Percentiles rank a stretch among this genome's conserved stretches.
Conservation (phyloP, 2,888 invertebrate species). For the Drosophila prolongata region DNA sequence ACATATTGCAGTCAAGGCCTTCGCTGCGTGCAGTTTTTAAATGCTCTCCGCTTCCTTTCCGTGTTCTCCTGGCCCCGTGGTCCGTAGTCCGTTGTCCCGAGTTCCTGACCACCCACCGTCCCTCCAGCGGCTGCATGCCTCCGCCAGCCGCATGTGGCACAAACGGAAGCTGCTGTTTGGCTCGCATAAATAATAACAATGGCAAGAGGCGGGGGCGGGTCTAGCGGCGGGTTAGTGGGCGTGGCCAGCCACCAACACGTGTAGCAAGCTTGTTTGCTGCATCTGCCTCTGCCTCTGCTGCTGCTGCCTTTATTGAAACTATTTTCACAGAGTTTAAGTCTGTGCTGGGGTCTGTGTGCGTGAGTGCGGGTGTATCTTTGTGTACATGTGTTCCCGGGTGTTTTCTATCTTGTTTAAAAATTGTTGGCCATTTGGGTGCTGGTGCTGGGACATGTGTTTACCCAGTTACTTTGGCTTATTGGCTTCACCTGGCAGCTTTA, state of each 20-base stretch:
- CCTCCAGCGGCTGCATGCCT: conserved; percentile 40
- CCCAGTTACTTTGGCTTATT: conserved; percentile 53
- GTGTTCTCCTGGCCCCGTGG: conserved; percentile 16
- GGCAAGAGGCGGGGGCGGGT: conserved; percentile 17
- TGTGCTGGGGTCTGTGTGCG: conserved; percentile 1
- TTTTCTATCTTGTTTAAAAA: conserved; percentile 62
- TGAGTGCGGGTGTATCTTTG: conserved; percentile 17
- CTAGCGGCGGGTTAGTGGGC: conserved; percentile 35
- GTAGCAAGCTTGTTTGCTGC: conserved; percentile 53
- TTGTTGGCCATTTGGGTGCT: conserved; percentile 48
- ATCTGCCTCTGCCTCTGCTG: neutral
- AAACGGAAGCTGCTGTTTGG: conserved; percentile 79
- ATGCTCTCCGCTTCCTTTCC: conserved; percentile 67
- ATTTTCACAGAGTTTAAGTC: conserved; percentile 70
- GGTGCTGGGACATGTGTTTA: conserved; percentile 54
- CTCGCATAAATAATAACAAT: conserved; percentile 81
- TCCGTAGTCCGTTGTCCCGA: no score
- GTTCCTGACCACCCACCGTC: no score
- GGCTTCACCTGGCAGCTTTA: conserved; percentile 45
- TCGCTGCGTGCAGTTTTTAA: conserved; percentile 78
- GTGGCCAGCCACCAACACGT: conserved; percentile 68
- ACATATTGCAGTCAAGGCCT: conserved; percentile 81
- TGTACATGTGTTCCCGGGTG: conserved; percentile 48
- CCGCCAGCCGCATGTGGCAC: conserved; percentile 77
- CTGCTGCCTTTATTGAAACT: conserved; percentile 65